These are phyloP conservation scores for Diplolepis rosae DNA, from an alignment of 2,888 invertebrate species.

Conservation along the genomic window DNA sequence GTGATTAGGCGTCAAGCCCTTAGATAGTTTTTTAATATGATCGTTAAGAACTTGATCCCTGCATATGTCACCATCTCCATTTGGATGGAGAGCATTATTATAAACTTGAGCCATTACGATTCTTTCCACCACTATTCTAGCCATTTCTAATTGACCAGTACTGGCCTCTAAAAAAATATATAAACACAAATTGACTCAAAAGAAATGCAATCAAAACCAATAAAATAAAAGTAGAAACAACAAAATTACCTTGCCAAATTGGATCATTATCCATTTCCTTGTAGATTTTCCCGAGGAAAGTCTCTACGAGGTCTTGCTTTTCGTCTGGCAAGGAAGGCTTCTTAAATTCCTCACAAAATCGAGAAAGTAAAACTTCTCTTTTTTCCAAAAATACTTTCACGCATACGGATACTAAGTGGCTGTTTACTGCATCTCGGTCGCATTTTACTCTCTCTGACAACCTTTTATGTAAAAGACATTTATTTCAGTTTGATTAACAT, in stretches of 20 bases:
- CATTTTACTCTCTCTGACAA: constrained; percentile 78
- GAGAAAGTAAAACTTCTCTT: constrained; percentile 82
- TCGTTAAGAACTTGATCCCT: constrained; percentile 92
- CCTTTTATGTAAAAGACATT: constrained; percentile 61
- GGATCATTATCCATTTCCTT: constrained; percentile 82
- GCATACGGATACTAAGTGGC: constrained; percentile 84
- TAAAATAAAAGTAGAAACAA: neutral
- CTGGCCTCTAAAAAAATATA: constrained; percentile 78
- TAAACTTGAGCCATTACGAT: constrained; percentile 94
- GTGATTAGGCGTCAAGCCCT: constrained; percentile 85
- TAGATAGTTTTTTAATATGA: constrained; percentile 89
- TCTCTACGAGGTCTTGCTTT: constrained; percentile 90
- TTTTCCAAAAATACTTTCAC: constrained; percentile 88
- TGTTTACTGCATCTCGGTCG: constrained; percentile 83
- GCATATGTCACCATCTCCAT: constrained; percentile 95
- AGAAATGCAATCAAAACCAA: constrained; percentile 75
- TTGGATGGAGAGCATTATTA: constrained; percentile 94
- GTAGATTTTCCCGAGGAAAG: constrained; percentile 83
- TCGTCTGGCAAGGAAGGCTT: constrained; percentile 89
- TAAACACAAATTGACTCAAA: neutral
- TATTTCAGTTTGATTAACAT: neutral
- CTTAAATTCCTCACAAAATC: constrained; percentile 88
- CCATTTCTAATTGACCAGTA: constrained; percentile 82
- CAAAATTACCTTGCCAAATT: constrained; percentile 81
- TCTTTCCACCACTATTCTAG: constrained; percentile 89